Evolutionary conservation across 2,113 vertebrate genomes (phyloP), one percentile per base, ranked within the genome.

Genomic region (Thunnus maccoyii): DNA sequence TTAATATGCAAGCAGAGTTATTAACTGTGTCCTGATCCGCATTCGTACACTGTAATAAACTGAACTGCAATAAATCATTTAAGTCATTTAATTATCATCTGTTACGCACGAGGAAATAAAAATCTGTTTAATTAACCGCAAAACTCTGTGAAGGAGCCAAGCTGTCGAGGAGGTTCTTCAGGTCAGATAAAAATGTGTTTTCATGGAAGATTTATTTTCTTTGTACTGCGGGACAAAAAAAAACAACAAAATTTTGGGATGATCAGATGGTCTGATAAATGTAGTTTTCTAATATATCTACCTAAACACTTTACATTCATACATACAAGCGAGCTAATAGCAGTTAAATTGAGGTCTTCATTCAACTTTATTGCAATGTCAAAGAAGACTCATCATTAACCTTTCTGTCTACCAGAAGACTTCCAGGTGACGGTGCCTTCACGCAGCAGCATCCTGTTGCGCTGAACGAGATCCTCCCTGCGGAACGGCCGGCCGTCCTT

Each of bases 351-450:
- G 8, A 9, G 36, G 5, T 5, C 6, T 36, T 41, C 4, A 0
- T 1, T 1, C 32, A 73, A 9, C 6, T 8, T 41, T 7, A 41
- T 41, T 9, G 36, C 44, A n/a, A 11, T 1, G 32, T n/a, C 13
- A 48, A 46, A 36, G 5, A 5, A 4, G 55, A 56, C 10, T 48
- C 0, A 1, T 2, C n/a, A 48, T 55, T 60, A 79, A 99, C 98
- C 98, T 97, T 99, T 99, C 54, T 96, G 90, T 61, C 96, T 89
- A 2, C 97, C 97, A 0, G 97, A 96, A 0, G 91, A 89, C 85
- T 96, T 98, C 96, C 96, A 98, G 85, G 86, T 96, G 9, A 99
- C 90, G 1, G 82, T 17, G n/a, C 96, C 96, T 61, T 97, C 96
- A 1, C 96, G 91, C 0, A 96, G 86, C 9, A 99, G 95, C 50